Base-by-base conservation (phyloP, 2,888 invertebrate species). In the Lingula anatina region DNA sequence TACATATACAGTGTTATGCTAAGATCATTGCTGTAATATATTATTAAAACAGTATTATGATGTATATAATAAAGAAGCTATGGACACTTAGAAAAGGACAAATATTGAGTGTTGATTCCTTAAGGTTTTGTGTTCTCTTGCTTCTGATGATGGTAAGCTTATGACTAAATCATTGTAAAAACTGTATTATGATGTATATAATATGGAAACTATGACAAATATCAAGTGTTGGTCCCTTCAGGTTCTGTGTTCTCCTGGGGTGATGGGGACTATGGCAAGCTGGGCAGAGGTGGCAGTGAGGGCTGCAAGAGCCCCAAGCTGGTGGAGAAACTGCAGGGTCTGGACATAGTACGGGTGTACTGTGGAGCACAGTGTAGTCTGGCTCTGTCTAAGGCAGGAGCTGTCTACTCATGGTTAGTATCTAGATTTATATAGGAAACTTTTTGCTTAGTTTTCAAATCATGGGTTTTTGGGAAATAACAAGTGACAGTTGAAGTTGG, bases 231-330 rank as follows among this genome's bases (percentile, higher is more conserved):
- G 35, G 35, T 9, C 24, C 4, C 38, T 54, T n/a, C 50, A 73
- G 73, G 73, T 40, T 62, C 69, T 37, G 94, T 95, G 0, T 95
- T 94, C 90, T 90, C 90, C 0, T 91, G 93, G 93, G 95, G 95
- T n/a, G 94, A 94, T 71, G 94, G 94, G 0, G 95, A 95, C 75
- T 95, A 95, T 68, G 95, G 91, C 4, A 91, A 91, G 80, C 79
- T 91, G 44, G 90, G 89, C 66, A 82, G 90, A 50, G 90, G 94
- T 9, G 93, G 93, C 4, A 91, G 90, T 7, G 94, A 95, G 73
- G 93, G 93, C 1, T 93, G 92, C 73, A 93, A 94, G 78, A 81
- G 79, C 44, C 94, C 95, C 5, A 86, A 89, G 83, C 87, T 90
- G 72, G 91, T 95, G 55, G 95, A 95, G 75, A 89, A 89, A 49